These are phyloP conservation scores for Sminthurinus aureus DNA, from an alignment of 2,888 invertebrate species.

Conservation along the genomic window DNA sequence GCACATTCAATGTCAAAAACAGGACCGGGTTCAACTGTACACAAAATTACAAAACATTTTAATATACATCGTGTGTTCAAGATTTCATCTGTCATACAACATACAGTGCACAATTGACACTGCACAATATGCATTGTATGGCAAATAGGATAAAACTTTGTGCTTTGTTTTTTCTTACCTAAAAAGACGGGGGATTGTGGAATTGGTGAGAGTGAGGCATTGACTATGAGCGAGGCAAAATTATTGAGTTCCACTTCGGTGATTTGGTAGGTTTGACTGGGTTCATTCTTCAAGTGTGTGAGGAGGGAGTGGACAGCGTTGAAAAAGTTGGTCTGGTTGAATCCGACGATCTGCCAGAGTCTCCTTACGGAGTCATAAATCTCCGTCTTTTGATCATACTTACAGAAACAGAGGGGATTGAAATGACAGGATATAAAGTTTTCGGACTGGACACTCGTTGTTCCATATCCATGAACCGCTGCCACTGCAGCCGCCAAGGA, in stretches of 20 bases:
- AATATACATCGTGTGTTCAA: too few relatives aligned
- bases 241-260: conserved; percentile 49
- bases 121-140: too few relatives aligned
- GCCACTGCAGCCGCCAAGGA: neutral
- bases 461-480: conserved; percentile 37
- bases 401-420: conserved; percentile 58
- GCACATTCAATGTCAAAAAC: conserved; percentile 58
- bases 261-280: conserved; percentile 54
- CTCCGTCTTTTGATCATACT: conserved; percentile 58
- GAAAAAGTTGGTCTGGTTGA: conserved; percentile 56
- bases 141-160: too few relatives aligned
- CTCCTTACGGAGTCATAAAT: conserved; percentile 55
- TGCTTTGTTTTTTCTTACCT: too few relatives aligned
- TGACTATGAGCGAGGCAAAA: conserved; percentile 52
- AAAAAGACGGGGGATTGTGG: conserved; percentile 32
- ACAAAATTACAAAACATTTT: too few relatives aligned
- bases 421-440: conserved; percentile 58
- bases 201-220: conserved; percentile 42
- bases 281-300: conserved; percentile 52
- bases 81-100: too few relatives aligned
- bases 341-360: conserved; percentile 57
- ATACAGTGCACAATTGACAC: too few relatives aligned
- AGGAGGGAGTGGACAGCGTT: conserved; percentile 48
- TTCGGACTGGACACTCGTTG: conserved; percentile 53
- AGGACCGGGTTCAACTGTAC: conserved; percentile 52